Evolutionary conservation across 2,797 vertebrate genomes (phyloP).

Genomic region (Crax fasciolata): DNA sequence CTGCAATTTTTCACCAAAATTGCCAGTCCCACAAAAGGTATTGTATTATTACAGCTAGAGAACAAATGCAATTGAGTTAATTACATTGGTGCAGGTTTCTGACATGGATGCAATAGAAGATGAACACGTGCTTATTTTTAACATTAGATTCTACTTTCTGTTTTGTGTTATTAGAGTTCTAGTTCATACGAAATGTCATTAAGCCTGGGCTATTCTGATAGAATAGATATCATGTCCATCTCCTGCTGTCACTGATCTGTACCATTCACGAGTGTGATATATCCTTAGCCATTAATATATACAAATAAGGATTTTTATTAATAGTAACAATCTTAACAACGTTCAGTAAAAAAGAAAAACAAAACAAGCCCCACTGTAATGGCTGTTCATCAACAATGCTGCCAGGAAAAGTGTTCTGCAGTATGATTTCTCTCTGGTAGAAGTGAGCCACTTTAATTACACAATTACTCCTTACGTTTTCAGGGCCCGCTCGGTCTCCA

Average conservation of each 20-base stretch:
- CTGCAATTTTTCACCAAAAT: neutral
- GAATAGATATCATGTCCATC: accelerated
- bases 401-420: accelerated
- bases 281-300: neutral
- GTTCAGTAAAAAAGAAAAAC: neutral
- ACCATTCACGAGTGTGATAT: accelerated
- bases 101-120: neutral
- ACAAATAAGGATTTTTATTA: neutral
- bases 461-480: neutral
- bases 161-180: neutral
- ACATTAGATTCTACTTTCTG: neutral
- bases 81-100: neutral
- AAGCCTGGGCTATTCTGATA: neutral
- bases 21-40: neutral
- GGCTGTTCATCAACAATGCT: neutral
- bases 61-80: neutral
- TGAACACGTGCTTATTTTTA: neutral
- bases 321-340: neutral
- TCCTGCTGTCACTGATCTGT: neutral
- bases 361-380: accelerated
- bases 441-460: accelerated
- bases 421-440: accelerated
- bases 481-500: constrained; percentile 91
- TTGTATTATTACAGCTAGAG: neutral
- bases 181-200: neutral